phyloP scores from a whole-genome alignment of 2,888 invertebrate species.

The Nomada ruficornis region DNA sequence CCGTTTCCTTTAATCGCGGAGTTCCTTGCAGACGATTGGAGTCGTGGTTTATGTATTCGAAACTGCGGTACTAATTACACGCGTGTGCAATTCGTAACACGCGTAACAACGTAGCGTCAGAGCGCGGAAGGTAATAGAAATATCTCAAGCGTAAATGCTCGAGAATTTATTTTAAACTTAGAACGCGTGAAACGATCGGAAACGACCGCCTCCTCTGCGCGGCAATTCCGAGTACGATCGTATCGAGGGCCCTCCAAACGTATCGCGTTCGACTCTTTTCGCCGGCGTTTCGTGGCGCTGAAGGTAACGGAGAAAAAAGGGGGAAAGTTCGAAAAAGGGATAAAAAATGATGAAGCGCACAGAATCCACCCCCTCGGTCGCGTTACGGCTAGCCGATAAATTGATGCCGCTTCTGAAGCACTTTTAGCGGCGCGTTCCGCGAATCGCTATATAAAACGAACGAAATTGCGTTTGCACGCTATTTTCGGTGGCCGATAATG shows the following conservation, averaged over 20 bases:
- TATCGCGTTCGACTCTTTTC: conserved; percentile 44
- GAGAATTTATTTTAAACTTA: not conserved
- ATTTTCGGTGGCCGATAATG: conserved; percentile 63
- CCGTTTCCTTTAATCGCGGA: not conserved
- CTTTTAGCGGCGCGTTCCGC: conserved; percentile 37
- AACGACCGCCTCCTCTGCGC: not conserved
- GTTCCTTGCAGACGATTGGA: no score
- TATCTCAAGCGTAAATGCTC: no score
- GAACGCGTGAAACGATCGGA: not conserved
- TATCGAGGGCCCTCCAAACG: conserved; percentile 41
- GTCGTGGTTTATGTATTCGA: no score
- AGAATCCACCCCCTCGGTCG: conserved; percentile 24
- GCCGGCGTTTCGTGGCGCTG: conserved; percentile 7
- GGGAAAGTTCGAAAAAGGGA: not conserved
- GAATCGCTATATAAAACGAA: conserved; percentile 48
- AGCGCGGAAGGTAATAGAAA: no score
- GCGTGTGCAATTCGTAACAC: no score
- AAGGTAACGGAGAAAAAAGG: not conserved
- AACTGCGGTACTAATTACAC: no score
- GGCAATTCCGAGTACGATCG: conserved; percentile 23
- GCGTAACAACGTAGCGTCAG: no score
- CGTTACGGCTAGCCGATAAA: conserved; percentile 59
- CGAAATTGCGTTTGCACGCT: conserved; percentile 56
- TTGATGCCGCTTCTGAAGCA: conserved; percentile 54
- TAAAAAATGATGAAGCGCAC: conserved; percentile 20